Conservation (phyloP, 2,888 invertebrate genomes). For the Oxyteleia sp. region DNA sequence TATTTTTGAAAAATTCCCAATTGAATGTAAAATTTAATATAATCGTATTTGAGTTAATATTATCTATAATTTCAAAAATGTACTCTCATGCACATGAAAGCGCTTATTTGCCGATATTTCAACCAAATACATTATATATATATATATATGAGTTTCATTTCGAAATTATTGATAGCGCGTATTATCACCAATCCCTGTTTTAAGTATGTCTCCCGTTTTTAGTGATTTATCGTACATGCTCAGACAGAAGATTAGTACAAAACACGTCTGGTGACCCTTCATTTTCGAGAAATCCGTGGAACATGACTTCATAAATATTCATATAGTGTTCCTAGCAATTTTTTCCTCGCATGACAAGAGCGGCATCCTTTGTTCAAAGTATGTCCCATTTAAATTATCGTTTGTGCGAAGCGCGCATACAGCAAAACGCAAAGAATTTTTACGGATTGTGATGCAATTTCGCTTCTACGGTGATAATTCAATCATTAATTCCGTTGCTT, state of each 20-base stretch:
- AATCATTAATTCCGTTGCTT: conserved; percentile 60
- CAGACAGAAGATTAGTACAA: conserved; percentile 64
- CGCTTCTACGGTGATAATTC: conserved; percentile 49
- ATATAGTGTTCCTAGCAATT: conserved; percentile 74
- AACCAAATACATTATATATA: no score
- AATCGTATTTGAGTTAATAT: no score
- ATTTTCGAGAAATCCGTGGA: conserved; percentile 70
- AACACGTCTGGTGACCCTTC: conserved; percentile 71
- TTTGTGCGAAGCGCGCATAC: conserved; percentile 53
- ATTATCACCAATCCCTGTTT: conserved; percentile 39
- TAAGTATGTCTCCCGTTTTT: conserved; percentile 34
- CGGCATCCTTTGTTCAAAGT: conserved; percentile 70
- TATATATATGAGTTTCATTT: conserved; percentile 9
- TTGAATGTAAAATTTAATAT: no score
- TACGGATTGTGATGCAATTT: conserved; percentile 48
- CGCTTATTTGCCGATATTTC: neutral
- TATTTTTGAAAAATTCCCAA: no score
- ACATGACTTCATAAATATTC: conserved; percentile 76
- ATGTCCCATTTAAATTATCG: conserved; percentile 71
- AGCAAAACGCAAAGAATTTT: conserved; percentile 53
- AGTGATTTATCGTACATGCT: conserved; percentile 65
- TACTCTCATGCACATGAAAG: neutral
- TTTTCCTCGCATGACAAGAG: conserved; percentile 72
- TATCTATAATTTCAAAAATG: neutral
- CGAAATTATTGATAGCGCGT: conserved; percentile 17